Conservation (phyloP, 2,113 vertebrate genomes). For the Cephalopholis sonnerati region DNA sequence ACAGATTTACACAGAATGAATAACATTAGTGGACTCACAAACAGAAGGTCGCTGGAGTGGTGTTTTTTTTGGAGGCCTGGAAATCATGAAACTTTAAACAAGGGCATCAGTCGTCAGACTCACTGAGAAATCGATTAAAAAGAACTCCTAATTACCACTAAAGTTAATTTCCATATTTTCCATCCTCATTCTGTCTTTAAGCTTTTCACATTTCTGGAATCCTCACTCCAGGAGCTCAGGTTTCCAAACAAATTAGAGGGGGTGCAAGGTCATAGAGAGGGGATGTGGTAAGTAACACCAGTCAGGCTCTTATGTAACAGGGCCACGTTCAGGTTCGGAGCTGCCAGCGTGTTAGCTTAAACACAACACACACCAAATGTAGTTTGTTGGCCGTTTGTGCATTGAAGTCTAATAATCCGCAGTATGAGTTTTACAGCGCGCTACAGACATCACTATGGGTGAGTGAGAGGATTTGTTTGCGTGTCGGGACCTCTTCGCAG, state of each 20-base stretch:
- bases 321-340: slow-evolving; percentile 44
- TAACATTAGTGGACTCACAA: slow-evolving; percentile 32
- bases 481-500: slow-evolving; percentile 38
- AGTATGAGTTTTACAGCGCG: slow-evolving; percentile 29
- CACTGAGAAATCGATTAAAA: slow-evolving; percentile 35
- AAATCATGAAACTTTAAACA: slow-evolving; percentile 25
- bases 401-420: slow-evolving; percentile 39
- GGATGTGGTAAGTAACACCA: slow-evolving; percentile 72
- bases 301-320: slow-evolving; percentile 71
- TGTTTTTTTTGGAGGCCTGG: slow-evolving; percentile 37
- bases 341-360: slow-evolving; percentile 34
- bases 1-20: slow-evolving; percentile 45
- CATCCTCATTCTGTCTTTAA: slow-evolving; percentile 26
- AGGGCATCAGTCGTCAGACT: slow-evolving; percentile 22
- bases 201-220: slow-evolving; percentile 66
- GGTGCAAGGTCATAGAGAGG: slow-evolving; percentile 65
- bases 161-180: slow-evolving; percentile 52
- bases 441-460: slow-evolving; percentile 20
- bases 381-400: slow-evolving; percentile 39
- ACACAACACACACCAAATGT: slow-evolving; percentile 40
- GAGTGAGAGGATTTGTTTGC: slow-evolving; percentile 61
- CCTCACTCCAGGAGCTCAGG: slow-evolving; percentile 36
- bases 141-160: slow-evolving; percentile 19
- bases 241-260: slow-evolving; percentile 76
- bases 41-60: slow-evolving; percentile 19